Evolutionary conservation across 2,888 invertebrate species (phyloP).

Genomic region (Drosophila ustulata): DNA sequence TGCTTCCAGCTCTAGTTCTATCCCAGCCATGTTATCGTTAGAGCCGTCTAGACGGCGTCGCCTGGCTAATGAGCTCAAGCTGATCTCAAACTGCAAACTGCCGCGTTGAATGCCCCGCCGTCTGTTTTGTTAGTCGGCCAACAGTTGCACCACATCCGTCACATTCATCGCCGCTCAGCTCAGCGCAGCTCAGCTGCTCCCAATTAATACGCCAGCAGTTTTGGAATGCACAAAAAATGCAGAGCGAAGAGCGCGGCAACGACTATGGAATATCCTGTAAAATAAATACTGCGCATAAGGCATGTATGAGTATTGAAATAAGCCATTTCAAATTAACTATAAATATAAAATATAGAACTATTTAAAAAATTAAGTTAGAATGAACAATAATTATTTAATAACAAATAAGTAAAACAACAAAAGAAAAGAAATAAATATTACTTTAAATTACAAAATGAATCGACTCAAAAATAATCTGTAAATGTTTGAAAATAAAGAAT

Average conservation of each 20-base stretch:
- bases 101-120: conserved; percentile 17
- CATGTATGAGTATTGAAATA: no score
- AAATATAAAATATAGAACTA: no score
- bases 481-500: no score
- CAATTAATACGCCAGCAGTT: conserved; percentile 67
- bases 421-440: no score
- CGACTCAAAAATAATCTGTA: no score
- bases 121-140: conserved; percentile 22
- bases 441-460: no score
- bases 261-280: conserved; percentile 15
- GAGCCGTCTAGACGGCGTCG: conserved; percentile 54
- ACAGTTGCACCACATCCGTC: conserved; percentile 44
- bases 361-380: no score
- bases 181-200: conserved; percentile 57
- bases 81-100: conserved; percentile 1
- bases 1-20: conserved; percentile 1
- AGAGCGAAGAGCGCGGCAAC: background rate
- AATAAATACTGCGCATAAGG: no score
- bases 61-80: conserved; percentile 63
- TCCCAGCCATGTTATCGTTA: conserved; percentile 51
- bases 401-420: no score
- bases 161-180: conserved; percentile 7
- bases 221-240: conserved; percentile 21
- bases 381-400: no score
- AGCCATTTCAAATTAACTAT: no score